Conservation (phyloP, 2,113 vertebrate species). For the Heterochromis multidens region DNA sequence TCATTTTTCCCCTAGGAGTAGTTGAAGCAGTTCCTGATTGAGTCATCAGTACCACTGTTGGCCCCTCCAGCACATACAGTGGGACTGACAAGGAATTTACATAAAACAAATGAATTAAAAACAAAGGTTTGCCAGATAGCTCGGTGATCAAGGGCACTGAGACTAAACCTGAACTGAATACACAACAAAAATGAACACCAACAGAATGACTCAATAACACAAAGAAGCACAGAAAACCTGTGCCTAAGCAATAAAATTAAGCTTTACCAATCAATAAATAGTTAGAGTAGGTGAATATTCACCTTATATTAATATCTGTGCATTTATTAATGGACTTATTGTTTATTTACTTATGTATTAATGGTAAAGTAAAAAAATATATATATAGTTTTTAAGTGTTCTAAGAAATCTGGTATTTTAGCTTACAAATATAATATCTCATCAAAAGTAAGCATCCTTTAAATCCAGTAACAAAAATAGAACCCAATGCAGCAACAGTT, state of each 20-base stretch:
- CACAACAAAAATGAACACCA: not conserved
- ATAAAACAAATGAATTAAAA: constrained; percentile 10
- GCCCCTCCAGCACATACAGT: not conserved
- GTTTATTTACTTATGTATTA: not conserved
- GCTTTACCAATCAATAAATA: not conserved
- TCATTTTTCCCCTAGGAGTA: not conserved
- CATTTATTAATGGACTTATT: not conserved
- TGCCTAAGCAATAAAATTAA: not conserved
- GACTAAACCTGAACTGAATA: not conserved
- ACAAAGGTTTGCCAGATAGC: not conserved
- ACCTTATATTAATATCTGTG: not conserved
- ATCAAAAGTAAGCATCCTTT: not conserved
- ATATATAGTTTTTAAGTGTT: not conserved
- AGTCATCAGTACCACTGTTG: not conserved
- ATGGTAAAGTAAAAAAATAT: accelerated
- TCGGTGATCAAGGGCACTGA: not conserved
- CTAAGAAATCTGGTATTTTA: not conserved
- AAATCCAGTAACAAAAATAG: not conserved
- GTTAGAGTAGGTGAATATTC: not conserved
- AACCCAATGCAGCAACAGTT: not conserved
- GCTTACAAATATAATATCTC: not conserved
- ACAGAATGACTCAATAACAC: not conserved
- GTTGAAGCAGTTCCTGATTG: constrained; percentile 7
- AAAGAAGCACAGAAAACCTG: not conserved
- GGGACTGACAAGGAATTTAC: not conserved